Evolutionary conservation across 2,797 vertebrate genomes (phyloP).

Genomic region (Garrulus glandarius): DNA sequence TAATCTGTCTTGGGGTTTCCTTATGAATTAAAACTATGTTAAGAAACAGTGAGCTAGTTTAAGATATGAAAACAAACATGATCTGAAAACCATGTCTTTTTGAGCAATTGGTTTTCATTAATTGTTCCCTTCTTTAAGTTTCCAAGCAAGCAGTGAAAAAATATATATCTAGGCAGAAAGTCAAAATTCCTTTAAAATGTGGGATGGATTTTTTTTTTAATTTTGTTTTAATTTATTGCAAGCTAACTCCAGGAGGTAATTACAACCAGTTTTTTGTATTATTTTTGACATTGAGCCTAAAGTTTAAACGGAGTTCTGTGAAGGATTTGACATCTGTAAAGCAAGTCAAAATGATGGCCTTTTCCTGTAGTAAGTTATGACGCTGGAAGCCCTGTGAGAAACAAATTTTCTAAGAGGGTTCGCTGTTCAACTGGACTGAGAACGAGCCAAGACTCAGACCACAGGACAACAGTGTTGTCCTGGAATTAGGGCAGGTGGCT

Average conservation of each 20-base stretch:
- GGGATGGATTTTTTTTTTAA: background rate
- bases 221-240: constrained; percentile 51
- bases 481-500: background rate
- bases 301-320: background rate
- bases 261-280: constrained; percentile 30
- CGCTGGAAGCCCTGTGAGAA: background rate
- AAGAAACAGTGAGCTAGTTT: background rate
- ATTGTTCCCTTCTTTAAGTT: constrained; percentile 51
- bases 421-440: background rate
- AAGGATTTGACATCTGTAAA: constrained; percentile 43
- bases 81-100: constrained; percentile 33
- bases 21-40: constrained; percentile 13
- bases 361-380: constrained; percentile 12
- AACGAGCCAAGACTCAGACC: background rate
- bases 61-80: constrained; percentile 26
- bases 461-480: background rate
- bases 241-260: constrained; percentile 37
- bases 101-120: constrained; percentile 37
- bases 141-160: constrained; percentile 54
- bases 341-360: background rate
- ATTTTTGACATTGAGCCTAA: constrained; percentile 55
- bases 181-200: constrained; percentile 60
- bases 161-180: constrained; percentile 62
- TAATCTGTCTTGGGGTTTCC: background rate
- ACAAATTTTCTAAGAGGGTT: background rate